Evolutionary conservation across 30 jellyfish, hydroid and myxozoan genomes (phyloP).

Genomic region (Hydractinia symbiolongicarpus): DNA sequence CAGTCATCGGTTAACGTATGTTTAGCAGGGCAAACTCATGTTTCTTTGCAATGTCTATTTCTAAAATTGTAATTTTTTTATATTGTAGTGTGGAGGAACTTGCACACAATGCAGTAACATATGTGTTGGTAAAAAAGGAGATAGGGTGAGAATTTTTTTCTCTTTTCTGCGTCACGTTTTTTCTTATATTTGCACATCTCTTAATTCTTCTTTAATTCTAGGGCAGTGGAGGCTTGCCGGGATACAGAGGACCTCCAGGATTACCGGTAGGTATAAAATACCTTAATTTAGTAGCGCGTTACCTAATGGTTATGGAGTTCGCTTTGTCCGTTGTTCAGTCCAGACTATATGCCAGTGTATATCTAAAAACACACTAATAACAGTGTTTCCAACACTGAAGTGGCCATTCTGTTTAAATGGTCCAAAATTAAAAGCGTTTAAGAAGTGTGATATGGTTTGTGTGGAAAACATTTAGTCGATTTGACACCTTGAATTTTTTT

Average conservation of each 20-base stretch:
- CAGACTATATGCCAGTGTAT: no score
- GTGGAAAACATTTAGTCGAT: no score
- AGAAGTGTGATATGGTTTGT: no score
- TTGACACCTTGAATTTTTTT: background rate
- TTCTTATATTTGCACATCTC: background rate
- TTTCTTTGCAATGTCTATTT: no score
- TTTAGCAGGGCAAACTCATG: no score
- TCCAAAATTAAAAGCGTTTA: no score
- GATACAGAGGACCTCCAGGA: conserved; percentile 80
- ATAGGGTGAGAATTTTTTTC: conserved; percentile 44
- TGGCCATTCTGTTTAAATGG: no score
- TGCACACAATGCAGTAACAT: conserved; percentile 60
- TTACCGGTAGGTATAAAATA: conserved; percentile 55
- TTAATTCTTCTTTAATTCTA: conserved; percentile 1
- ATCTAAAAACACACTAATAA: no score
- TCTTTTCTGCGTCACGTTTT: background rate
- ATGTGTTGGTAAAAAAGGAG: conserved; percentile 90
- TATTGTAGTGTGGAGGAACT: conserved; percentile 45
- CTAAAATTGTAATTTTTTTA: background rate
- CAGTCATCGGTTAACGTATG: no score
- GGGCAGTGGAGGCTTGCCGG: conserved; percentile 83
- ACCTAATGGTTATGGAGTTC: no score
- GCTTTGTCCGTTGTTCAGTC: no score
- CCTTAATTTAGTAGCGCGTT: background rate
- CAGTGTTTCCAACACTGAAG: no score